Base-by-base conservation (phyloP, 2,888 invertebrate species). In the Caradrina kadenii region DNA sequence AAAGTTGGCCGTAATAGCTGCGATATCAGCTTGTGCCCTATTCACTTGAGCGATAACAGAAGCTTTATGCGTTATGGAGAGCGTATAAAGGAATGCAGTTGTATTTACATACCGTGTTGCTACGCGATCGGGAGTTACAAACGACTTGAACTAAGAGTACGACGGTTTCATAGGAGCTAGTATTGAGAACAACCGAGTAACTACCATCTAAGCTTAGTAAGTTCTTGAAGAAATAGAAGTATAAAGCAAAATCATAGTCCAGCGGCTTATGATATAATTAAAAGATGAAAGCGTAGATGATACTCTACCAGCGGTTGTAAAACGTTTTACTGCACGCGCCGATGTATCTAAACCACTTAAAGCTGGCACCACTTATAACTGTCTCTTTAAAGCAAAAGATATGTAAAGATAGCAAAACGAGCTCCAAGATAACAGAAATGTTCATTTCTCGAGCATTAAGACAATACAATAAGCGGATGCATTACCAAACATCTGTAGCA, bases 11-110 rank as follows among this genome's bases (percentile, higher is more conserved):
- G 70, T 82, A 82, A 84, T 84, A 73, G 73, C 65, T 60, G 52
- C 60, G 53, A 50, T 82, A 83, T 84, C 73, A 75, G 68, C 59
- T 62, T 54, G 71, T 74, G 77, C 73, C 65, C 81, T 77, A 79
- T 91, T 89, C 90, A 93, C 92, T 91, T 91, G 88, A 82, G 79
- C 87, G 92, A 92, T 93, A 92, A 91, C 85, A 87, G 79, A 86
- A 89, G 87, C 80, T 89, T 87, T 87, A 89, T 89, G 87, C 86
- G 86, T 87, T 88, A 86, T 63, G 39, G 72, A 73, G 71, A 75
- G 73, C 86, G 74, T 71, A 82, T 73, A 61, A 69, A 77, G 88
- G 84, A 84, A 83, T 78, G 81, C 81, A 77, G 78, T 78, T 69
- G 54, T 73, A 73, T 81, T 75, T 78, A 74, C 64, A 64, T 69